Base-by-base conservation (phyloP, 2,113 vertebrate genomes). In the Ariopsis seemanni region DNA sequence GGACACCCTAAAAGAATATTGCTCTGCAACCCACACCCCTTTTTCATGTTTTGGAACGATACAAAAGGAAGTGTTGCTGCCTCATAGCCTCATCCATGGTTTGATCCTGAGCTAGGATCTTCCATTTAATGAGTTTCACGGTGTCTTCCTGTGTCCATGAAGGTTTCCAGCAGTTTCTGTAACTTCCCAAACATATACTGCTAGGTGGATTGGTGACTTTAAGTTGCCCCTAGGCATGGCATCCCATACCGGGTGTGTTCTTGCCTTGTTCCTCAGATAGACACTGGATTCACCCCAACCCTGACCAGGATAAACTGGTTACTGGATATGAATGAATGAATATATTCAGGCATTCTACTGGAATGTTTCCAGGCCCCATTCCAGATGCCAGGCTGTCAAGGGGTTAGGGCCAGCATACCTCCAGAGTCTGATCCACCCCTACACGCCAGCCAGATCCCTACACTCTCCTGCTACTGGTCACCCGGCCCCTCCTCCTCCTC, bases 271-370 rank as follows among this genome's bases (percentile, higher is more conserved):
- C 25, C 55, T 80, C 15, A 55, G 50, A 78, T 78, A 78, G 75
- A n/a, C 25, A 9, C 53, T 30, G 53, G 78, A 60, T 81, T 60
- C 57, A 81, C 30, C 55, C 27, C 55, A 42, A 34, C 15, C n/a
- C 15, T 30, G 53, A 80, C 17, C 27, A 60, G 57, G 30, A 62
- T 62, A 82, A 22, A 62, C 18, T 7, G 17, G 79, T 62, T 50
- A 80, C 53, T 80, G 12, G 25, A 78, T 55, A 27, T 55, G 50
- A 55, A 78, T 55, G 75, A 78, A 78, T 55, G 50, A 78, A 80
- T 80, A 53, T 58, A 80, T 34, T 58, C 17, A 34, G 15, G 27
- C 1, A 60, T 80, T 55, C 55, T 58, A 34, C 78, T 30, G 78
- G 55, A 80, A 58, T 81, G 79, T 62, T 48, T 48, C 5, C 14